Percentiles rank a stretch among this genome's conserved stretches.
These are phyloP conservation scores for Chaetophractus vellerosus DNA, from an alignment of 2,797 vertebrate genomes.

Conservation along the genomic window DNA sequence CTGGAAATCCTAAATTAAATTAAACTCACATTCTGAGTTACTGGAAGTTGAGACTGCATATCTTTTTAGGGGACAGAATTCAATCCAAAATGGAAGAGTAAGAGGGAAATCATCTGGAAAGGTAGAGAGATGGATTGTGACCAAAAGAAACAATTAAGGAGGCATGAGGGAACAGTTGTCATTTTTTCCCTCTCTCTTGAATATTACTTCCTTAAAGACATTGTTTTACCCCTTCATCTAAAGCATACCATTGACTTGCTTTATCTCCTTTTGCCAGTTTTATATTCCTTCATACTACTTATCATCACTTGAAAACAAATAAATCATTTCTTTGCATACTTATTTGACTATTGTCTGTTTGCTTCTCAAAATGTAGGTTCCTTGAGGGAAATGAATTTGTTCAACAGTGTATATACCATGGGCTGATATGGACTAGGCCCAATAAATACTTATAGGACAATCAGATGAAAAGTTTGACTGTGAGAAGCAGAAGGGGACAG, in stretches of 20 bases:
- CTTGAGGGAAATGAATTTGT: neutral
- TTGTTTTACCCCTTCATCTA: neutral
- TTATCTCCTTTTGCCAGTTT: neutral
- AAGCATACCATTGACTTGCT: neutral
- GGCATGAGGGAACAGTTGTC: too few species aligned
- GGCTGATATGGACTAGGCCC: neutral
- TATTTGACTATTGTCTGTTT: neutral
- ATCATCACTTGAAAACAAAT: neutral
- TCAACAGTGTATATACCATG: neutral
- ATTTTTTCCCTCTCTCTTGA: too few species aligned
- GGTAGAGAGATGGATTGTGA: neutral
- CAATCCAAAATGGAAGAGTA: neutral
- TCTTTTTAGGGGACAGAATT: too few species aligned
- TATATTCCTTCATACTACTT: neutral
- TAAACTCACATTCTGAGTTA: too few species aligned
- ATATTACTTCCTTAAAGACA: too few species aligned
- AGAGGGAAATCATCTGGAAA: neutral
- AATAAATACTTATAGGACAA: neutral
- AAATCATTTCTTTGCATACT: neutral
- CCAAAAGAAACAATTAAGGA: neutral
- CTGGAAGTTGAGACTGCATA: too few species aligned
- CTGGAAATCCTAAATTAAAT: too few species aligned
- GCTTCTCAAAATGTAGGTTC: neutral
- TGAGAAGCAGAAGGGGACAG: neutral
- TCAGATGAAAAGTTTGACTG: too few species aligned